These are phyloP conservation scores for Tinamus major DNA, from an alignment of 2,797 vertebrate genomes.

Conservation along the genomic window DNA sequence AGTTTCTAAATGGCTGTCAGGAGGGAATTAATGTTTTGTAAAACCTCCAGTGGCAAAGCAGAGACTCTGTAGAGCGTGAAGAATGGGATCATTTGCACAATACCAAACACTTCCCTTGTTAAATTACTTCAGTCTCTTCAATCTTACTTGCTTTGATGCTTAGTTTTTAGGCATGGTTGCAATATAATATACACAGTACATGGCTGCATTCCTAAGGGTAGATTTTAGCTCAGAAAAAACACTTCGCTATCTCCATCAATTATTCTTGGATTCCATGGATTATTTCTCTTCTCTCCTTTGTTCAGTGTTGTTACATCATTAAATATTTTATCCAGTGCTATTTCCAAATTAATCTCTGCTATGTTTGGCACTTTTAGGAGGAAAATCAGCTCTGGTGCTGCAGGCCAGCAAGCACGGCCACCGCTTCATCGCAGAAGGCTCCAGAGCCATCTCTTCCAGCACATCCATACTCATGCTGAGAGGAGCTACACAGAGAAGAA, in stretches of 20 bases:
- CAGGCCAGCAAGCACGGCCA: not conserved
- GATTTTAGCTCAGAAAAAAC: not conserved
- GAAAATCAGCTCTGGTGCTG: not conserved
- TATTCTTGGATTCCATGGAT: not conserved
- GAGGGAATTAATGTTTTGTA: not conserved
- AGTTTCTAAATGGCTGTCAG: not conserved
- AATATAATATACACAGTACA: not conserved
- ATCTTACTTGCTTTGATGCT: not conserved
- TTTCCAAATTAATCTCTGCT: not conserved
- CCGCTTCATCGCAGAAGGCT: fast-evolving
- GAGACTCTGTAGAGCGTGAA: not conserved
- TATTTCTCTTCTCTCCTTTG: not conserved
- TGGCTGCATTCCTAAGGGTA: not conserved
- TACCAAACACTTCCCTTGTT: fast-evolving
- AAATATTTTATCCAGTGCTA: not conserved
- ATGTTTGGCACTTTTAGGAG: not conserved
- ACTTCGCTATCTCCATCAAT: not conserved
- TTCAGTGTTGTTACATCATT: not conserved
- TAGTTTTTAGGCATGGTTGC: not conserved
- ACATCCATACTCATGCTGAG: fast-evolving
- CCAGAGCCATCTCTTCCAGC: not conserved
- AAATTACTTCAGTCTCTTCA: not conserved
- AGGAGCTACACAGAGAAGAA: not conserved
- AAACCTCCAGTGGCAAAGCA: not conserved
- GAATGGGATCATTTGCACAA: not conserved